phyloP scores from a whole-genome alignment of 2,113 vertebrate species.

The Mola mola region DNA sequence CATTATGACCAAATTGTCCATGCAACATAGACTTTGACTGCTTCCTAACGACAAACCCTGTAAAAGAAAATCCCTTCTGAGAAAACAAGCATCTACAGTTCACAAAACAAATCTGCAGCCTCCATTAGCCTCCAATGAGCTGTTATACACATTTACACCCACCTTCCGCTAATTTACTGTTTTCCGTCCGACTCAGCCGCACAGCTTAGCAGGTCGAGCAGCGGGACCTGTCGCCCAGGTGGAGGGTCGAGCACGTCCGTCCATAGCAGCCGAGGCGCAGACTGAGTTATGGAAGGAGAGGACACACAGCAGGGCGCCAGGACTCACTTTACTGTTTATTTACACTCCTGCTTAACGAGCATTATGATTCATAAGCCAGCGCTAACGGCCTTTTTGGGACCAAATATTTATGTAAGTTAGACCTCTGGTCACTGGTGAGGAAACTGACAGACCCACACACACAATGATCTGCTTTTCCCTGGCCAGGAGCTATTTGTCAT shows the following conservation, averaged over 20 bases:
- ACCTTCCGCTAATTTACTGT: too few relatives aligned
- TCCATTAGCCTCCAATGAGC: constrained; percentile 22
- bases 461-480: too few relatives aligned
- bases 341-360: constrained; percentile 76
- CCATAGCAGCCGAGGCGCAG: constrained; percentile 36
- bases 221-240: too few relatives aligned
- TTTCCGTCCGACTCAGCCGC: too few relatives aligned
- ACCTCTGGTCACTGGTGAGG: constrained; percentile 53
- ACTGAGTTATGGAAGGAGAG: too few relatives aligned
- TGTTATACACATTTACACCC: constrained; percentile 38
- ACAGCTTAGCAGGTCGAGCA: too few relatives aligned
- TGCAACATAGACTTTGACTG: too few relatives aligned
- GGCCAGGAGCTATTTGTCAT: too few relatives aligned
- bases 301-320: constrained; percentile 56
- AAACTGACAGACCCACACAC: constrained; percentile 37
- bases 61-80: too few relatives aligned
- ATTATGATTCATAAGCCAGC: constrained; percentile 76
- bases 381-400: constrained; percentile 71
- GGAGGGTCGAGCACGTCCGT: constrained; percentile 28
- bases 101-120: constrained; percentile 6
- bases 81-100: too few relatives aligned
- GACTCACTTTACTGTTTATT: constrained; percentile 77
- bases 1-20: too few relatives aligned
- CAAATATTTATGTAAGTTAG: constrained; percentile 78
- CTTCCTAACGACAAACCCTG: too few relatives aligned